Percentiles rank a stretch among this genome's conserved stretches.
phyloP scores from a whole-genome alignment of 2,888 invertebrate species.

The Erebia epiphron region DNA sequence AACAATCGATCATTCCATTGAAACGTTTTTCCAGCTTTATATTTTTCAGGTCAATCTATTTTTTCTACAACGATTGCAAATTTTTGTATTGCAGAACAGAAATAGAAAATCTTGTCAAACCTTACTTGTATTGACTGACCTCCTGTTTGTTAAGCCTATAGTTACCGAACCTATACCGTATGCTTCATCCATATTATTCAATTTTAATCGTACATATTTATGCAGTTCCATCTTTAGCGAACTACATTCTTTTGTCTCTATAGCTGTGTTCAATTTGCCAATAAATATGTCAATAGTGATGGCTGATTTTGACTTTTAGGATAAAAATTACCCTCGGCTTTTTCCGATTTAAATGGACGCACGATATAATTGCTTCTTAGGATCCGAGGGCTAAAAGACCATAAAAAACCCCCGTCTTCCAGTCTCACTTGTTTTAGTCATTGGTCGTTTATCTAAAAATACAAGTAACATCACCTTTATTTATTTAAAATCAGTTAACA shows the following conservation, averaged over 20 bases:
- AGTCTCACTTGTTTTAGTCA: too few relatives aligned
- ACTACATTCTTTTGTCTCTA: conserved; percentile 6
- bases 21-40: conserved; percentile 8
- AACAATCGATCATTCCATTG: conserved; percentile 19
- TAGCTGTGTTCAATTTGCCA: conserved; percentile 5
- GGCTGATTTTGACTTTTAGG: conserved; percentile 3
- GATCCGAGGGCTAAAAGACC: neutral
- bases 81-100: neutral
- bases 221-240: conserved; percentile 9
- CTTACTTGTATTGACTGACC: neutral
- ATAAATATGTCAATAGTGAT: conserved; percentile 12
- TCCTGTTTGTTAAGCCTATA: too few relatives aligned
- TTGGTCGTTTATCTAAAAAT: too few relatives aligned
- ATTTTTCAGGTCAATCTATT: conserved; percentile 8
- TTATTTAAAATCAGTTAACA: neutral
- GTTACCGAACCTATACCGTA: too few relatives aligned
- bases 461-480: too few relatives aligned
- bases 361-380: neutral
- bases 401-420: too few relatives aligned
- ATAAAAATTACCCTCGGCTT: neutral
- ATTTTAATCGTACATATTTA: conserved; percentile 12
- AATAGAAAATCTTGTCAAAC: neutral
- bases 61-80: neutral
- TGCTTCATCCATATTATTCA: neutral
- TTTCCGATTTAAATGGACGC: neutral